Conservation (phyloP, 2,113 vertebrate genomes). For the Bujurquina vittata region DNA sequence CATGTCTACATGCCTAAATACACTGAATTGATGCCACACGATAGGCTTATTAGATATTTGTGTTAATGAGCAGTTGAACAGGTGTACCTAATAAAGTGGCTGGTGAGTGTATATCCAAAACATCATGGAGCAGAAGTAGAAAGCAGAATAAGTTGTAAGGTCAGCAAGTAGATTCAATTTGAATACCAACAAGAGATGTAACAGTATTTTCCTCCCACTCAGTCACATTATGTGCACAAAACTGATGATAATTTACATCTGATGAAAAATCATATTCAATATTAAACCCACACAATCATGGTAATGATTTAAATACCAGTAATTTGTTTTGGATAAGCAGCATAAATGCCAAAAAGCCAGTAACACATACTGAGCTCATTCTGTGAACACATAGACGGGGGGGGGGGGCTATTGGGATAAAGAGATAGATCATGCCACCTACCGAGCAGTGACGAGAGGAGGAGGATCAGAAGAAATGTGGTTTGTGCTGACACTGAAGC, state of each 20-base stretch:
- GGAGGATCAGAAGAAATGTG: neutral
- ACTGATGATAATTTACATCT: neutral
- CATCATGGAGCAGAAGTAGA: neutral
- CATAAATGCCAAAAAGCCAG: neutral
- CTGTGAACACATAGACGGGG: neutral
- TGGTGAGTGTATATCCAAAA: neutral
- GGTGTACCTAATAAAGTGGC: neutral
- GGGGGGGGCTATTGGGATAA: neutral
- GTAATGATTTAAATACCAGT: neutral
- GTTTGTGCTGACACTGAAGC: neutral
- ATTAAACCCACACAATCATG: neutral
- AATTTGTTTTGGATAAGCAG: neutral
- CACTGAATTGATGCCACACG: neutral
- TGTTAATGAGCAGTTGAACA: neutral
- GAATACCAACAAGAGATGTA: neutral
- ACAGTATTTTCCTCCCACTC: neutral
- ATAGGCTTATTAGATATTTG: neutral
- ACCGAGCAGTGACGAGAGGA: neutral
- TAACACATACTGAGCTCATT: neutral
- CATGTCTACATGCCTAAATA: neutral
- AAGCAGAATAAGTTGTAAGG: neutral
- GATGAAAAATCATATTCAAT: neutral
- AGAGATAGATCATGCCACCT: slow-evolving; percentile 11
- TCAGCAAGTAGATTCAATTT: neutral
- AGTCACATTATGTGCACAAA: neutral